These are phyloP conservation scores for Aphrophora alni DNA, from an alignment of 2,888 invertebrate genomes.

Conservation along the genomic window DNA sequence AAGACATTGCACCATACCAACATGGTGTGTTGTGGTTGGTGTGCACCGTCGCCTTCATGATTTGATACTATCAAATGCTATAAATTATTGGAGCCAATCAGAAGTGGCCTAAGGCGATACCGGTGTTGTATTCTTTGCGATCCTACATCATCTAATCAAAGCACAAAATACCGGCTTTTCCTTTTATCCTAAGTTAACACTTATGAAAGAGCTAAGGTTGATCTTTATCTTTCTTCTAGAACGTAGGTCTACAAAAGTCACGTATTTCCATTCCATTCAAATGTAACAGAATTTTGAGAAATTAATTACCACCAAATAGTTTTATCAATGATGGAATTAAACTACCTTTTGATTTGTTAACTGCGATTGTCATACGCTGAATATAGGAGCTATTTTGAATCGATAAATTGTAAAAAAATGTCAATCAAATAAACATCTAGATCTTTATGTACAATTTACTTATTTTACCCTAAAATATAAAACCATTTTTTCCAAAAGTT, in stretches of 20 bases:
- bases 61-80: conserved; percentile 9
- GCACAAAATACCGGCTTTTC: not conserved
- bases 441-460: too few species aligned
- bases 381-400: too few species aligned
- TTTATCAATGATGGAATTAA: too few species aligned
- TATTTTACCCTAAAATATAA: too few species aligned
- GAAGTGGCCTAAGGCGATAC: not conserved
- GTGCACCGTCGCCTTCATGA: not conserved
- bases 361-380: too few species aligned
- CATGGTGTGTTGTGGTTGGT: not conserved
- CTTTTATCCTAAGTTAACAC: not conserved
- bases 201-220: not conserved
- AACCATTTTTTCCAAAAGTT: too few species aligned
- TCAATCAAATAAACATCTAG: too few species aligned
- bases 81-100: conserved; percentile 6
- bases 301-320: too few species aligned
- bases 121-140: not conserved
- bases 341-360: too few species aligned
- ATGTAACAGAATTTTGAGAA: not conserved
- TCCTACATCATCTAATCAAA: not conserved
- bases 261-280: not conserved
- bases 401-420: too few species aligned
- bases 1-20: not conserved
- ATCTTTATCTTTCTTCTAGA: not conserved
- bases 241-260: too few species aligned